Evolutionary conservation across 2,113 vertebrate species (phyloP).

Genomic region (Apodemus sylvaticus): DNA sequence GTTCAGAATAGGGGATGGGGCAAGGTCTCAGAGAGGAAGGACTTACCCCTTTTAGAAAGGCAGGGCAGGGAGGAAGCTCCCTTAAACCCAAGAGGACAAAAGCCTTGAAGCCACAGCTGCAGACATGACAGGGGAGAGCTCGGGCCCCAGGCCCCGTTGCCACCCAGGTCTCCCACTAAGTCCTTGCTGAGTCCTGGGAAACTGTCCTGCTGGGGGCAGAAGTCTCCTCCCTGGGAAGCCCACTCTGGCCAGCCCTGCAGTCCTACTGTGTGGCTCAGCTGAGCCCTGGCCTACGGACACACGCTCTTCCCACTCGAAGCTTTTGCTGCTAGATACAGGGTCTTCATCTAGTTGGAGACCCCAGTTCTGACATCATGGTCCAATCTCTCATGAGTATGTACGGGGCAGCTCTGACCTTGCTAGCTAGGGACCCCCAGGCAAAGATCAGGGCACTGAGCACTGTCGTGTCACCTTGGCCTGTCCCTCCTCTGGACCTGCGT

Average conservation of each 20-base stretch:
- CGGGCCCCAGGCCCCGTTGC: background rate
- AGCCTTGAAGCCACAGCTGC: background rate
- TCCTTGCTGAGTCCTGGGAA: background rate
- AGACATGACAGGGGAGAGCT: background rate
- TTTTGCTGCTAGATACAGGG: background rate
- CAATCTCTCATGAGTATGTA: background rate
- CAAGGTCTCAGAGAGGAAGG: background rate
- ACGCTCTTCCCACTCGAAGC: background rate
- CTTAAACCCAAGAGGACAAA: background rate
- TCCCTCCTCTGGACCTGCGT: background rate
- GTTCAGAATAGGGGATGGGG: background rate
- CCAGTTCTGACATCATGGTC: background rate
- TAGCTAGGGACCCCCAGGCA: background rate
- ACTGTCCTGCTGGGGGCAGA: rapidly evolving
- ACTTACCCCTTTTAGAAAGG: background rate
- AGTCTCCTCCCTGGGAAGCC: background rate
- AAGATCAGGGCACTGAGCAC: background rate
- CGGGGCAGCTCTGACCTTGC: background rate
- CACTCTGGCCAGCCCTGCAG: background rate
- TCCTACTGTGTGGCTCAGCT: background rate
- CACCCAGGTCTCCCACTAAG: background rate
- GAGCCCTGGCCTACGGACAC: background rate
- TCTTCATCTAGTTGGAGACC: background rate
- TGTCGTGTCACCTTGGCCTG: background rate
- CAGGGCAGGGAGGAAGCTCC: background rate